Percentiles rank a stretch among this genome's conserved stretches.
These are phyloP conservation scores for Drosophila subsilvestris DNA, from an alignment of 2,888 invertebrate species.

Conservation along the genomic window DNA sequence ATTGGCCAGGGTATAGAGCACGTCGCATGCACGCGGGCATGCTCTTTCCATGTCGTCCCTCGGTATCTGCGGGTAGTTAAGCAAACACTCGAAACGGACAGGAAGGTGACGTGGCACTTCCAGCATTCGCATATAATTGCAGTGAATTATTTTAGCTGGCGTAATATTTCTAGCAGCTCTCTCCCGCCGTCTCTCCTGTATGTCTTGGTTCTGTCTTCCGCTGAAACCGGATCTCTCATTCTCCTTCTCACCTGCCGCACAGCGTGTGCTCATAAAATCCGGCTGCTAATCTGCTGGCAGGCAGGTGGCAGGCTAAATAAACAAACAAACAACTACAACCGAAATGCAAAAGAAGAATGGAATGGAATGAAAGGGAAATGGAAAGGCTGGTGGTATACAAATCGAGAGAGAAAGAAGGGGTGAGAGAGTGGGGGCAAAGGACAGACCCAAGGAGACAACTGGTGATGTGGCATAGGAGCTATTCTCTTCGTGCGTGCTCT, in stretches of 20 bases:
- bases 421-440: neutral
- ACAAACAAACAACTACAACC: constrained; percentile 65
- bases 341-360: constrained; percentile 31
- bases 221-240: neutral
- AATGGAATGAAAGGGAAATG: constrained; percentile 3
- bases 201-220: neutral
- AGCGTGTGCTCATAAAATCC: constrained; percentile 66
- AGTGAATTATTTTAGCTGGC: constrained; percentile 44
- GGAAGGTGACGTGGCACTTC: constrained; percentile 8
- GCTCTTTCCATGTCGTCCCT: neutral
- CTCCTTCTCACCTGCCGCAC: constrained; percentile 6
- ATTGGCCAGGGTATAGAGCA: neutral
- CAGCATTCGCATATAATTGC: constrained; percentile 47
- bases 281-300: constrained; percentile 68
- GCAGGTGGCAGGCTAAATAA: constrained; percentile 65
- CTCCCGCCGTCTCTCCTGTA: neutral
- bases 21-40: neutral
- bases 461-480: neutral
- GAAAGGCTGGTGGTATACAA: neutral
- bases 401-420: no score
- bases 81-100: constrained; percentile 25
- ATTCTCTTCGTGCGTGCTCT: neutral
- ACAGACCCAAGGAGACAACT: neutral
- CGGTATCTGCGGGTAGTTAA: constrained; percentile 15
- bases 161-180: constrained; percentile 32